These are phyloP conservation scores for Ptiloglossa arizonensis DNA, from an alignment of 1,140 invertebrate genomes.

Conservation along the genomic window DNA sequence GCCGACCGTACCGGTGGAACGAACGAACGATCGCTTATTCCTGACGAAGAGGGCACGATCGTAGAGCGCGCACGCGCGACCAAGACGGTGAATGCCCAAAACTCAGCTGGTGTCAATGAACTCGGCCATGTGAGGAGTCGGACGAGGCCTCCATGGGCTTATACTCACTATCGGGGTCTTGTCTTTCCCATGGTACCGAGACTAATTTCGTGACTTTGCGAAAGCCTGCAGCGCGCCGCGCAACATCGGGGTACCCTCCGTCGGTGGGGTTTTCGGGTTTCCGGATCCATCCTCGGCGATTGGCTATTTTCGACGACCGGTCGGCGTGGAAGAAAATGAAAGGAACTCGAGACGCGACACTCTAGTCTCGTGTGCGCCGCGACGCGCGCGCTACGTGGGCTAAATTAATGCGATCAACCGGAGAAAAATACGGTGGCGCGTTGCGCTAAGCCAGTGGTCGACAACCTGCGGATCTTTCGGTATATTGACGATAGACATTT, in stretches of 20 bases:
- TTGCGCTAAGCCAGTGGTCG: no score
- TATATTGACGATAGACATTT: no score
- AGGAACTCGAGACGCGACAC: no score
- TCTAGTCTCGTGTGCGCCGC: no score
- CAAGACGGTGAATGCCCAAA: constrained; percentile 79
- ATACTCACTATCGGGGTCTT: constrained; percentile 81
- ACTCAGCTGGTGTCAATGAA: constrained; percentile 82
- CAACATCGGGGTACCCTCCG: not conserved
- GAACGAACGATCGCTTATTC: constrained; percentile 60
- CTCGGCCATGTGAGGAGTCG: constrained; percentile 80
- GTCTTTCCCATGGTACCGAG: constrained; percentile 81
- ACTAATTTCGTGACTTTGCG: constrained; percentile 81
- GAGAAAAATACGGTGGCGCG: no score
- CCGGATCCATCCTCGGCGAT: not conserved
- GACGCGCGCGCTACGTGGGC: no score
- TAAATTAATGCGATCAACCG: no score
- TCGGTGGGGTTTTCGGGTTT: not conserved
- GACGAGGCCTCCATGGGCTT: constrained; percentile 63
- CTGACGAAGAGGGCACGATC: constrained; percentile 58
- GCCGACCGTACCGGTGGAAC: constrained; percentile 40
- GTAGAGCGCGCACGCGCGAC: constrained; percentile 60
- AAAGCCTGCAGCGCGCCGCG: constrained; percentile 49
- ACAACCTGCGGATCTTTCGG: no score
- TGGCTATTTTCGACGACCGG: not conserved
- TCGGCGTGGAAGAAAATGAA: not conserved